phyloP scores from a whole-genome alignment of 2,888 invertebrate genomes.

The Fragum fragum region DNA sequence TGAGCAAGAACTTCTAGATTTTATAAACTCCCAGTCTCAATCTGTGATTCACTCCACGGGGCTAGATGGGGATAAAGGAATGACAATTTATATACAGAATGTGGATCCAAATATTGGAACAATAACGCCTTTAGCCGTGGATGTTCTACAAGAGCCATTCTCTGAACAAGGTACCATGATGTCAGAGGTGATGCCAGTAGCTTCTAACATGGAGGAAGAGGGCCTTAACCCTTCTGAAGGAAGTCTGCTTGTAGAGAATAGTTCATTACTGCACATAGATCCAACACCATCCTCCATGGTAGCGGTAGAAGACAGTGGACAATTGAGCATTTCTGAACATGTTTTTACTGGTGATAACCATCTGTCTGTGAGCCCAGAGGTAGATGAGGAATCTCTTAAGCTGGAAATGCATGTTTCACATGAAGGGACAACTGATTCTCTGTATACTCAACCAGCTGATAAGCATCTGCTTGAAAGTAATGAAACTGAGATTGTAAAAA shows the following conservation, averaged over 20 bases:
- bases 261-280: neutral
- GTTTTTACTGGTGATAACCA: slow-evolving; percentile 11
- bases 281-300: slow-evolving; percentile 17
- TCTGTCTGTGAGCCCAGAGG: slow-evolving; percentile 20
- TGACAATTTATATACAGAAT: slow-evolving; percentile 62
- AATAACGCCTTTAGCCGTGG: slow-evolving; percentile 39
- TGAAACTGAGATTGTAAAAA: neutral
- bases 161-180: slow-evolving; percentile 53
- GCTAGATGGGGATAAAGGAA: slow-evolving; percentile 46
- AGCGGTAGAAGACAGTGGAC: neutral
- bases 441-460: neutral
- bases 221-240: slow-evolving; percentile 31
- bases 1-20: slow-evolving; percentile 59
- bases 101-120: slow-evolving; percentile 41
- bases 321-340: slow-evolving; percentile 14
- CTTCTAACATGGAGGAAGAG: slow-evolving; percentile 47
- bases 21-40: slow-evolving; percentile 48
- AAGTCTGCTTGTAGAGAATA: slow-evolving; percentile 5
- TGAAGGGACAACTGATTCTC: neutral
- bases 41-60: slow-evolving; percentile 29
- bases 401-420: neutral
- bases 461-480: neutral
- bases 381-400: neutral
- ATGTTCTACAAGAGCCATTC: slow-evolving; percentile 44
- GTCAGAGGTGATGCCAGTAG: slow-evolving; percentile 48